These are phyloP conservation scores for Andrena camellia DNA, from an alignment of 2,888 invertebrate species.

Conservation along the genomic window DNA sequence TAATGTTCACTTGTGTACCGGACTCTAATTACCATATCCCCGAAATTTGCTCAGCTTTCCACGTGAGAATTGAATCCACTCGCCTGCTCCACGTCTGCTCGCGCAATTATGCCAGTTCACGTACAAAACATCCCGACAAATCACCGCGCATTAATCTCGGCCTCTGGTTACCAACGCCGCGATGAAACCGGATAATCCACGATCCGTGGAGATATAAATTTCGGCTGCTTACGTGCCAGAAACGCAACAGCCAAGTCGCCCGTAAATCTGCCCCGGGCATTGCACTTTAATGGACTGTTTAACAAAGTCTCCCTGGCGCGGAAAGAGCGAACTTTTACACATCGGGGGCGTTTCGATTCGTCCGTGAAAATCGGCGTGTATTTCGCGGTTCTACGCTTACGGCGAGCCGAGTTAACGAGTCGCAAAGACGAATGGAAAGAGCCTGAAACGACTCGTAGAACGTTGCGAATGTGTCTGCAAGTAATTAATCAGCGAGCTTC, in stretches of 20 bases:
- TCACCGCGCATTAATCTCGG: slow-evolving; percentile 14
- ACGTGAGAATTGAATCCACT: not conserved
- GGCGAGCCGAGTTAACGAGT: slow-evolving; percentile 21
- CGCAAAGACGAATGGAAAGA: slow-evolving; percentile 23
- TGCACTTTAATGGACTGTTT: slow-evolving; percentile 56
- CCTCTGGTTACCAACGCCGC: slow-evolving; percentile 9
- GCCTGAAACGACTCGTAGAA: no score
- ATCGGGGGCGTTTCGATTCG: not conserved
- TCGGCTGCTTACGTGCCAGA: slow-evolving; percentile 43
- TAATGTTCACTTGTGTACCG: no score
- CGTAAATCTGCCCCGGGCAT: slow-evolving; percentile 28
- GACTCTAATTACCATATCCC: not conserved
- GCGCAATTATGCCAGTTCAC: slow-evolving; percentile 19
- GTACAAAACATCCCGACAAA: slow-evolving; percentile 25
- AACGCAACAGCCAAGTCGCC: slow-evolving; percentile 27
- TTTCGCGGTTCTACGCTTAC: slow-evolving; percentile 19
- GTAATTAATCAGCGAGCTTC: no score
- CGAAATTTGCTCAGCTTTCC: not conserved
- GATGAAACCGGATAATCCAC: slow-evolving; percentile 37
- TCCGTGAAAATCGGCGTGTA: slow-evolving; percentile 7
- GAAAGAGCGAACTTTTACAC: slow-evolving; percentile 9
- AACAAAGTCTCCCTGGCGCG: slow-evolving; percentile 43
- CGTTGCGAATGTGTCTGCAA: no score
- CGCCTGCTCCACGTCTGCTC: not conserved
- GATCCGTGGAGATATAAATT: slow-evolving; percentile 25